These are phyloP conservation scores for Lypha dubia DNA, from an alignment of 2,888 invertebrate species.

Conservation along the genomic window DNA sequence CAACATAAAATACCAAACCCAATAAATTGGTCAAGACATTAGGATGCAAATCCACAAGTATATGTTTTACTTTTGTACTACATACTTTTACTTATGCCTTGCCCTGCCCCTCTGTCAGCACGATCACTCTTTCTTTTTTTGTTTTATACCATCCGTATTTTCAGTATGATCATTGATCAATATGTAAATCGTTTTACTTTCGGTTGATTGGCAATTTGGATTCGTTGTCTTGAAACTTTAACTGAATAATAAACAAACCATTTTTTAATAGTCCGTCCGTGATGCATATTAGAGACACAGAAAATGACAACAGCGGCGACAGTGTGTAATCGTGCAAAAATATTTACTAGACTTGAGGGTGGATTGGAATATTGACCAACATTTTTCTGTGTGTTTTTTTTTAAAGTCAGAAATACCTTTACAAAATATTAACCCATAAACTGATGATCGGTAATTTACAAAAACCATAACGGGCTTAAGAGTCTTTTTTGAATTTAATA, in stretches of 20 bases:
- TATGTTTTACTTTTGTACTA: neutral
- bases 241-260: conserved; percentile 51
- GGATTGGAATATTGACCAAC: conserved; percentile 59
- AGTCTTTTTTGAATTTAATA: neutral
- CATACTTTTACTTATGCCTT: neutral
- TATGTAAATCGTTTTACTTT: conserved; percentile 36
- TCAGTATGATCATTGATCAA: conserved; percentile 40
- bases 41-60: conserved; percentile 1
- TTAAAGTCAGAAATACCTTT: neutral
- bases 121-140: neutral
- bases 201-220: conserved; percentile 9
- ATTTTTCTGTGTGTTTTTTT: conserved; percentile 41
- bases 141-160: neutral
- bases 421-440: conserved; percentile 26
- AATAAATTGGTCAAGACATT: conserved; percentile 41
- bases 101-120: too few relatives aligned
- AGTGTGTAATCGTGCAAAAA: conserved; percentile 17
- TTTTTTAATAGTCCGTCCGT: neutral
- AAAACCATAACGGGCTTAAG: neutral
- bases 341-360: conserved; percentile 48
- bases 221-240: conserved; percentile 31
- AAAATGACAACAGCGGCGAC: conserved; percentile 22
- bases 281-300: conserved; percentile 25
- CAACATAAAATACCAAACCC: neutral
- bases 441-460: neutral